Base-by-base conservation (phyloP, 2,888 invertebrate genomes). In the Unio delphinus region DNA sequence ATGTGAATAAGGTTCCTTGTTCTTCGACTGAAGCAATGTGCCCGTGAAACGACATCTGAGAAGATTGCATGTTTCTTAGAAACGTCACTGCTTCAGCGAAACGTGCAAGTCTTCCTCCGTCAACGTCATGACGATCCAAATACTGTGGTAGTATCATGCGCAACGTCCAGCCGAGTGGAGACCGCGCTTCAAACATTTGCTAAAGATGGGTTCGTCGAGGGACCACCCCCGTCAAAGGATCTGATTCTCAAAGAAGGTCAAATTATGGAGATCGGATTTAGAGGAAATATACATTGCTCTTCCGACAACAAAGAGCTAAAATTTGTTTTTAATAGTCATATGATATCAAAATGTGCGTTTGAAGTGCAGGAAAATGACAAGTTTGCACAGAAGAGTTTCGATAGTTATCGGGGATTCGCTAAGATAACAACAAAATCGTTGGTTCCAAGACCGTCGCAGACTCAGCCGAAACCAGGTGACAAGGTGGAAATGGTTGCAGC, bases 311-410 rank as follows among this genome's bases (percentile, higher is more conserved):
- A 69, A 4, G 65, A 58, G 6, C 67, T 81, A 26, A 71, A 69
- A 58, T 72, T 86, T 34, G 78, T 82, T 23, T 88, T 73, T 67
- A 87, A 87, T 69, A 82, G 86, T 3, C 81, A 87, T 61, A 82
- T 88, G 6, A 74, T 72, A 62, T 77, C 80, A 45, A 68, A 75
- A n/a, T 64, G 82, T 23, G 72, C 81, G 17, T 83, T 88, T 58
- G 61, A 65, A 28, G 84, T 87, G 17, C 69, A 65, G 15, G 86
- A 86, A 70, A 75, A 83, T 3, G 88, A 89, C 65, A 76, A 74
- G 57, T 89, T 84, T 74, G 87, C 88, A 1, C 89, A 89, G 75
- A 87, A 86, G 67, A 80, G 84, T 30, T 78, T 88, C 55, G 79
- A 81, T 65, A 81, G 83, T 57, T 89, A 85, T 74, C 69, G 88